phyloP scores from a whole-genome alignment of 2,797 vertebrate genomes.

The Pseudopleuronectes americanus region DNA sequence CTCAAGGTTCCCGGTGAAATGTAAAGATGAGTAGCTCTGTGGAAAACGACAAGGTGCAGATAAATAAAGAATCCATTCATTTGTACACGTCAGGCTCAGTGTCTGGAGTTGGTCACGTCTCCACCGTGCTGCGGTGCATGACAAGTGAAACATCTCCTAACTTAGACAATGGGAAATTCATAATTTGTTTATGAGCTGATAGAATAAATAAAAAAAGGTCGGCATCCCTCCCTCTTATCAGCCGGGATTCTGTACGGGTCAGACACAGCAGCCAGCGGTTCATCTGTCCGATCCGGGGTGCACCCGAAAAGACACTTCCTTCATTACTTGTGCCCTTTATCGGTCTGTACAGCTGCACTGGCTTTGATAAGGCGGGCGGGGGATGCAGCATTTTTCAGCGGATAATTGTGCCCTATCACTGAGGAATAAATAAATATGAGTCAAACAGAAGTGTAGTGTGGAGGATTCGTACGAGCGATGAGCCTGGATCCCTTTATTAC shows the following conservation, averaged over 20 bases:
- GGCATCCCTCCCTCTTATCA: constrained; percentile 29
- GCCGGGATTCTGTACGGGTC: constrained; percentile 37
- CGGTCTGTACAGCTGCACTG: constrained; percentile 65
- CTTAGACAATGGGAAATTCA: neutral
- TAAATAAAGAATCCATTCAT: neutral
- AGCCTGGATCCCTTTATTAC: constrained; percentile 58
- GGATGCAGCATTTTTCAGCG: constrained; percentile 65
- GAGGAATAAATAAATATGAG: constrained; percentile 67
- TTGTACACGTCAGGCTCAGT: constrained; percentile 1
- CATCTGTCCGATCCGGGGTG: constrained; percentile 41
- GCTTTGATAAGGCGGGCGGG: constrained; percentile 68
- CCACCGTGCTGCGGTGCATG: neutral
- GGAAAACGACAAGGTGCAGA: constrained; percentile 13
- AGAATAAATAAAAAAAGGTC: constrained; percentile 43
- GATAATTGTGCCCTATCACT: constrained; percentile 66
- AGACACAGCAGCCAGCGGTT: constrained; percentile 39
- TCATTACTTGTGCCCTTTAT: constrained; percentile 66
- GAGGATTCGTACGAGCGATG: constrained; percentile 54
- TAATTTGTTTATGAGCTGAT: constrained; percentile 17
- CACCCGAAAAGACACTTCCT: constrained; percentile 55
- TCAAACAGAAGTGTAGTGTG: constrained; percentile 50
- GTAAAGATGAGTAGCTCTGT: neutral
- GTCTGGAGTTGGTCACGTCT: neutral
- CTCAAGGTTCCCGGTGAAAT: neutral
- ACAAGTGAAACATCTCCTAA: neutral